Evolutionary conservation across 2,113 vertebrate species (phyloP), one percentile per base, ranked within the genome.

Genomic region (Platichthys flesus): DNA sequence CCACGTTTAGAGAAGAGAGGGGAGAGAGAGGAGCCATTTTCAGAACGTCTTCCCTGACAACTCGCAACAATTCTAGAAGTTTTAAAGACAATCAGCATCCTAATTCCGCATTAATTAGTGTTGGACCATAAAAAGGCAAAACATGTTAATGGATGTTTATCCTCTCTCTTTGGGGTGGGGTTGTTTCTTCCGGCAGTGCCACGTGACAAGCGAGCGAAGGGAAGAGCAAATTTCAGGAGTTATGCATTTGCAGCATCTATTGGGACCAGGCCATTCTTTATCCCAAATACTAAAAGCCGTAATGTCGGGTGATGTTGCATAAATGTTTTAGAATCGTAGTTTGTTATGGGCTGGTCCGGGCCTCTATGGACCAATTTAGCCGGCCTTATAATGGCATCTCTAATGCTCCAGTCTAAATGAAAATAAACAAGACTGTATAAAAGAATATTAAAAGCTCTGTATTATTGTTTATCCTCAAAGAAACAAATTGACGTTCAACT

Each of bases 371-470:
- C 82, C 88, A 85, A 90, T 89, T 89, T 86, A 82, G 45, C 67
- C 65, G 7, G 77, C 78, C 71, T 85, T 87, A 83, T 90, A 91
- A 89, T 91, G 81, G 88, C 82, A 63, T 90, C 79, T 84, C 77
- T 87, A 88, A 90, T 88, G 86, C 81, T 82, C 62, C 72, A 82
- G 88, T 91, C 85, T 80, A 82, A 84, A 85, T 83, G 88, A 86
- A 91, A 91, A 91, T 90, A 90, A 90, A 90, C 84, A 90, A 87
- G 89, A 88, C 90, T 90, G 89, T 81, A 81, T 89, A 84, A 85
- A 85, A 62, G 85, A 86, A 80, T 87, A 89, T 85, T 92, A 90
- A 89, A 86, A 88, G 82, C 66, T 71, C n/a, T 68, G 24, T 85
- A 84, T 86, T 90, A 87, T 76, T 84, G 90, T 78, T 83, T 88